Conservation (phyloP, 2,113 vertebrate genomes). For the Micronisus gabar region DNA sequence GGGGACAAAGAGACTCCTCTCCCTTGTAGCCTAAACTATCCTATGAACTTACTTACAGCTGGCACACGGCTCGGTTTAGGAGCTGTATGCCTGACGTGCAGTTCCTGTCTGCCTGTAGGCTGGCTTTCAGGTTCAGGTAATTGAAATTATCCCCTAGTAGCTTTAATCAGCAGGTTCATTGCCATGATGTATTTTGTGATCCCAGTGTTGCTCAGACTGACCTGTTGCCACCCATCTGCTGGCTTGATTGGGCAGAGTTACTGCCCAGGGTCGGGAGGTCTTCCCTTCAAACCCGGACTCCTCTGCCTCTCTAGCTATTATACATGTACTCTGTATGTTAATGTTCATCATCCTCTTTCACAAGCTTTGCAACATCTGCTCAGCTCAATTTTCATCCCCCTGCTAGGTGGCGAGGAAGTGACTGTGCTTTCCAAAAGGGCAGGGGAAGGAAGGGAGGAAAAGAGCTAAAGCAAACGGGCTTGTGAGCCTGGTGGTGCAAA, state of each 20-base stretch:
- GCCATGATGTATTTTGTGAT: not conserved
- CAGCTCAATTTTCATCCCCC: not conserved
- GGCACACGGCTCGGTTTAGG: not conserved
- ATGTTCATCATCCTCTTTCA: not conserved
- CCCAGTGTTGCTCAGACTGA: not conserved
- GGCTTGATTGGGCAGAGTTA: not conserved
- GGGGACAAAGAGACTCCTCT: not conserved
- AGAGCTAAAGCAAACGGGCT: not conserved
- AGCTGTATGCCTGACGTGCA: not conserved
- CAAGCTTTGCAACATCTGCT: not conserved
- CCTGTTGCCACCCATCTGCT: not conserved
- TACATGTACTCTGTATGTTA: not conserved
- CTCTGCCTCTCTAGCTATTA: not conserved
- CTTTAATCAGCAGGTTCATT: not conserved
- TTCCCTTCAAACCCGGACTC: not conserved
- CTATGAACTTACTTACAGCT: accelerated
- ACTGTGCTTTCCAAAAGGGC: constrained; percentile 4
- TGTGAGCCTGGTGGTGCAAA: not conserved
- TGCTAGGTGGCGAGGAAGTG: not conserved
- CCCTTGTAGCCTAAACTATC: not conserved
- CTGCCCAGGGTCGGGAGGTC: accelerated
- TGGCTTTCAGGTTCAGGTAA: not conserved
- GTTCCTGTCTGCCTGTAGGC: accelerated
- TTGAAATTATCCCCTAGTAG: not conserved
- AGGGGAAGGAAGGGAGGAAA: not conserved